Evolutionary conservation across 2,888 invertebrate genomes (phyloP).

Genomic region (Watsonalla binaria): DNA sequence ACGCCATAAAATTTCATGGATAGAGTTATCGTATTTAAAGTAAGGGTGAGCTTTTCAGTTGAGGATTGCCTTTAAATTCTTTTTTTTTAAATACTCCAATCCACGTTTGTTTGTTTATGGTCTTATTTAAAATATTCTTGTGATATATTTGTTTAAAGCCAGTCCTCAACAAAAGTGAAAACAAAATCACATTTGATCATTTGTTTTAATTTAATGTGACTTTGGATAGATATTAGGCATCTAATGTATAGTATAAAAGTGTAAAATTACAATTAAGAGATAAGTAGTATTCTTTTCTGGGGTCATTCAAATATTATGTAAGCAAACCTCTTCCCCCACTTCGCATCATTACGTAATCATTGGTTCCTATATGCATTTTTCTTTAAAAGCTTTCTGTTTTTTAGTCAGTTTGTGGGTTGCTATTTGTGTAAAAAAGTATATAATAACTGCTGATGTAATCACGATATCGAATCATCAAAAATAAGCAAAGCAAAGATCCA

Average conservation of each 20-base stretch:
- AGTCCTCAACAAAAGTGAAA: constrained; percentile 29
- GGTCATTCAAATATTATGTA: no score
- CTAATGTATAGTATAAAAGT: constrained; percentile 3
- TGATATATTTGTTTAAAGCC: constrained; percentile 40
- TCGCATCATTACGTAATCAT: no score
- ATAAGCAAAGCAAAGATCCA: no score
- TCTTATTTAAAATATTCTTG: constrained; percentile 28
- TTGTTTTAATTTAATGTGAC: constrained; percentile 69
- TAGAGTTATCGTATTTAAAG: constrained; percentile 8
- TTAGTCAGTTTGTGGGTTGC: no score
- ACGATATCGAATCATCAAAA: no score
- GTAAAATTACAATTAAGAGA: background rate
- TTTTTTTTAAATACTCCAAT: constrained; percentile 28
- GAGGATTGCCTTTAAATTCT: constrained; percentile 41
- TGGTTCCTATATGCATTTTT: no score
- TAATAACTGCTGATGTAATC: no score
- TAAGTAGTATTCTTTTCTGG: background rate
- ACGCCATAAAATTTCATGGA: constrained; percentile 38
- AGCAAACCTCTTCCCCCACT: no score
- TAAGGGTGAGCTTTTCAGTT: constrained; percentile 8
- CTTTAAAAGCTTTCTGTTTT: no score
- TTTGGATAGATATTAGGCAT: constrained; percentile 35
- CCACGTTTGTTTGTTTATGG: constrained; percentile 26
- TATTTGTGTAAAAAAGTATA: no score
- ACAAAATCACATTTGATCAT: constrained; percentile 66